These are phyloP conservation scores for Ophiothrix spiculata DNA, from an alignment of 35 echinoderm and acorn worm species.

Conservation along the genomic window DNA sequence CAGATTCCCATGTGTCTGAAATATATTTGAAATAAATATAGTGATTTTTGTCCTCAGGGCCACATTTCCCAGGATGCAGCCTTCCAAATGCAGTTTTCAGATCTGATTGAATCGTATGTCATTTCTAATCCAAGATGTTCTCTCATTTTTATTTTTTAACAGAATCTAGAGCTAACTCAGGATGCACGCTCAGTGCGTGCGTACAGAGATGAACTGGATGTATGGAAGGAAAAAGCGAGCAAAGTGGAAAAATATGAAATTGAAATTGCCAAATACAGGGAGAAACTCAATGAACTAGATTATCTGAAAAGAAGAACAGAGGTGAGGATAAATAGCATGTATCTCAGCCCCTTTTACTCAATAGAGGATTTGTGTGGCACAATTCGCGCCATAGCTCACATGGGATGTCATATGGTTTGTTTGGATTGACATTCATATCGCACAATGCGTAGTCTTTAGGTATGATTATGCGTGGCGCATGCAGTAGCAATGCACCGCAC, in stretches of 20 bases:
- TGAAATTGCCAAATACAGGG: conserved; percentile 91
- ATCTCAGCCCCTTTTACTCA: no score
- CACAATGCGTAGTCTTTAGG: no score
- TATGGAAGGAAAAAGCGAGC: conserved; percentile 90
- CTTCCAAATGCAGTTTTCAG: no score
- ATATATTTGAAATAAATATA: neutral
- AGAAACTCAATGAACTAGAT: conserved; percentile 98
- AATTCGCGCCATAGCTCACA: no score
- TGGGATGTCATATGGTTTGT: no score
- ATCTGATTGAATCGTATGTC: neutral
- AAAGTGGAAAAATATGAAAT: conserved; percentile 89
- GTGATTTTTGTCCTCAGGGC: neutral
- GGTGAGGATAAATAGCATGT: no score
- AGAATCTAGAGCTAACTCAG: conserved; percentile 94
- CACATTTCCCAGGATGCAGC: no score
- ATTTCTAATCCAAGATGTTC: neutral
- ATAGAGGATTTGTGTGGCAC: no score
- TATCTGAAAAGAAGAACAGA: conserved; percentile 92
- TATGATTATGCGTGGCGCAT: no score
- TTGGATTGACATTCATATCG: no score
- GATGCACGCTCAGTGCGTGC: conserved; percentile 85
- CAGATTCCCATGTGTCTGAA: neutral
- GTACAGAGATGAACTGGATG: conserved; percentile 96
- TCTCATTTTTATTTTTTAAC: neutral
- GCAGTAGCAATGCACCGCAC: no score